These are phyloP conservation scores for Apus apus DNA, from an alignment of 2,113 vertebrate genomes.

Conservation along the genomic window DNA sequence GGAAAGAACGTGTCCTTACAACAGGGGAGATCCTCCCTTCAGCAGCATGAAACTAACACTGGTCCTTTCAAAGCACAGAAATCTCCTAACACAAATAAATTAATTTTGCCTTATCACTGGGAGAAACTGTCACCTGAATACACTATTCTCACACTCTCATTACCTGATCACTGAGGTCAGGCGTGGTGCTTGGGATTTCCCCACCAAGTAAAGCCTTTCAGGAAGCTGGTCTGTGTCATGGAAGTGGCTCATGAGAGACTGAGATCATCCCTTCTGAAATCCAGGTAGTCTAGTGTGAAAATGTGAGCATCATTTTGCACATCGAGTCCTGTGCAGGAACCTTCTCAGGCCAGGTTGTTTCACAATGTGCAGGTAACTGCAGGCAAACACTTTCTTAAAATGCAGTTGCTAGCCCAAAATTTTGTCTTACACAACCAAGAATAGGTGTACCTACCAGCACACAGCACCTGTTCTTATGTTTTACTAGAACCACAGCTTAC, in stretches of 20 bases:
- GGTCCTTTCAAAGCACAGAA: background rate
- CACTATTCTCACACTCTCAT: background rate
- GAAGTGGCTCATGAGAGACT: background rate
- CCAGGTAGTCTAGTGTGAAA: background rate
- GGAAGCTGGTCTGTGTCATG: background rate
- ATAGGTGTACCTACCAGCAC: background rate
- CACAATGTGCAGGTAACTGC: no score
- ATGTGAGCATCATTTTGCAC: rapidly evolving
- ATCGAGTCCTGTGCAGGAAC: no score
- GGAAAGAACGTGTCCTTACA: background rate
- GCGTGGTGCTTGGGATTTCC: background rate
- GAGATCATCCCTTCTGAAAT: background rate
- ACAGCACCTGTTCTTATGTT: background rate
- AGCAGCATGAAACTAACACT: background rate
- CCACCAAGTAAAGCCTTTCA: background rate
- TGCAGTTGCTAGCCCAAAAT: background rate
- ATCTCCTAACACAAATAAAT: background rate
- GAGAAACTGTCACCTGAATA: background rate
- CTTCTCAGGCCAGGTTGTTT: background rate
- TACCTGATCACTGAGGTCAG: background rate
- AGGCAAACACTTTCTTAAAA: background rate
- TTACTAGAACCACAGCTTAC: background rate
- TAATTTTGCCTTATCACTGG: background rate
- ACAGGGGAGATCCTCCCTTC: background rate
- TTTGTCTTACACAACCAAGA: background rate